Conservation (phyloP, 2,888 invertebrate genomes). For the Phoenoteleia sp. region DNA sequence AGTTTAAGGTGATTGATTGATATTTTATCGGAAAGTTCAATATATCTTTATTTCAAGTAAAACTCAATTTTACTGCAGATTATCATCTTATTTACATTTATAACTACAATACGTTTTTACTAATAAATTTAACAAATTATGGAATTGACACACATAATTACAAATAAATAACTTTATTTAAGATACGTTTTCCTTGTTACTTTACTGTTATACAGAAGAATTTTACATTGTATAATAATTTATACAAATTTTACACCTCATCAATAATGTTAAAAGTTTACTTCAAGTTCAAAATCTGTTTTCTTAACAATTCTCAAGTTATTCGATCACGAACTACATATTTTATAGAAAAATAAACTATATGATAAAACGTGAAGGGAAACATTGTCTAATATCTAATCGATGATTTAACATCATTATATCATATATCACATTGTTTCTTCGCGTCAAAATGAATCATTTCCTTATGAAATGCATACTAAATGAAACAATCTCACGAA, state of each 20-base stretch:
- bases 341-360: conserved; percentile 58
- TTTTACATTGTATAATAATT: background rate
- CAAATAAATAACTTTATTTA: background rate
- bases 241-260: background rate
- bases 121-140: background rate
- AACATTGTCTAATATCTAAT: conserved; percentile 32
- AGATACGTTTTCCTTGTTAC: background rate
- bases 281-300: background rate
- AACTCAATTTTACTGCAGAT: background rate
- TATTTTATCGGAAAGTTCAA: conserved; percentile 33
- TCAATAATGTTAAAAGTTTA: background rate
- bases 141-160: background rate
- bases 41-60: background rate
- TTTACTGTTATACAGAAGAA: background rate
- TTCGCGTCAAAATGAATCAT: conserved; percentile 10
- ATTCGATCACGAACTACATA: background rate
- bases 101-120: background rate
- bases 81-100: background rate
- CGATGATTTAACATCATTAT: conserved; percentile 39
- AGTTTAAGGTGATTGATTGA: conserved; percentile 33
- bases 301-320: background rate
- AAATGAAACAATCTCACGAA: background rate
- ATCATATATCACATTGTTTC: conserved; percentile 49
- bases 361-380: conserved; percentile 39
- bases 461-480: background rate